These are phyloP conservation scores for Saccostrea echinata DNA, from an alignment of 1,140 invertebrate genomes.

Conservation along the genomic window DNA sequence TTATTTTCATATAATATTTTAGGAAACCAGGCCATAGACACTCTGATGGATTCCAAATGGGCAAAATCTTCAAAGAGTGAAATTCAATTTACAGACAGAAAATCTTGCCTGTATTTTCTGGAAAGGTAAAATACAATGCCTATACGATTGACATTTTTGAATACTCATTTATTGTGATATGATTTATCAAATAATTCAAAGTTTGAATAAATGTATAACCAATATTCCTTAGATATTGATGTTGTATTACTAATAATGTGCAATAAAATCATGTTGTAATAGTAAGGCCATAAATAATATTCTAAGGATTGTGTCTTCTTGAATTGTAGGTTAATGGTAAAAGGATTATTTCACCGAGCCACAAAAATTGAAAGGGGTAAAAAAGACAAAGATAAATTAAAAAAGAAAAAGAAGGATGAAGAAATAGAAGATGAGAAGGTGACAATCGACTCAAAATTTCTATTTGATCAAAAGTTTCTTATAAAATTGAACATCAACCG, in stretches of 20 bases:
- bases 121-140: slow-evolving; percentile 81
- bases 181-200: no score
- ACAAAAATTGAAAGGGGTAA: slow-evolving; percentile 76
- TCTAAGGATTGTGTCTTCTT: slow-evolving; percentile 49
- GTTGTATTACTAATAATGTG: no score
- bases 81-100: slow-evolving; percentile 89
- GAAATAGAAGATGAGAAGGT: slow-evolving; percentile 70
- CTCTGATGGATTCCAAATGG: slow-evolving; percentile 95
- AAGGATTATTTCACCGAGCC: slow-evolving; percentile 98
- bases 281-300: no score
- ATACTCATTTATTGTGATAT: no score
- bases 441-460: neutral
- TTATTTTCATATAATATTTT: slow-evolving; percentile 48
- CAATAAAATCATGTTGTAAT: no score
- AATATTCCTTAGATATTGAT: no score
- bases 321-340: slow-evolving; percentile 87
- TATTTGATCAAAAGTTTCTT: no score
- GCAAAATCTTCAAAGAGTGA: slow-evolving; percentile 82
- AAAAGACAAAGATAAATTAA: slow-evolving; percentile 71
- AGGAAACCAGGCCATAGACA: slow-evolving; percentile 92
- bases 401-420: slow-evolving; percentile 70
- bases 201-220: no score
- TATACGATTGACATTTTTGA: no score
- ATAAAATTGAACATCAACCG: no score
- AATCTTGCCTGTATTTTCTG: slow-evolving; percentile 89